Conservation (phyloP, 2,113 vertebrate species). For the Ciconia stormi region DNA sequence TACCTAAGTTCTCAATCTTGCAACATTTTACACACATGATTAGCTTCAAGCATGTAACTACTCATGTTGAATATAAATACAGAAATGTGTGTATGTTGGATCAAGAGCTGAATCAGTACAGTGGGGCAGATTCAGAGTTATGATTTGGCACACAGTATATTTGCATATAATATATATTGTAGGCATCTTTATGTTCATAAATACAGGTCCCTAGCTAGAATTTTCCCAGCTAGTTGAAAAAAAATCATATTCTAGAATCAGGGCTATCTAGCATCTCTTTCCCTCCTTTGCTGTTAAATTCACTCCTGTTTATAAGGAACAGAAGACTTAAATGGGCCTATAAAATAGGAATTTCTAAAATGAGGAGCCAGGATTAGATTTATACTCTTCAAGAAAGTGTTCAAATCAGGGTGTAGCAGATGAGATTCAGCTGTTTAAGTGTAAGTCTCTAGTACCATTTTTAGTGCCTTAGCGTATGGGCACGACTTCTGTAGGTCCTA, state of each 20-base stretch:
- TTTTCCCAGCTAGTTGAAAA: background rate
- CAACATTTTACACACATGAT: background rate
- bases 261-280: accelerated
- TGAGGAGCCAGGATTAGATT: background rate
- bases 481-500: background rate
- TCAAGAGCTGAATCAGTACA: background rate
- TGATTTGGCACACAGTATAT: background rate
- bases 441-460: background rate
- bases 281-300: background rate
- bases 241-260: background rate
- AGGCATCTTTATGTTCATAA: background rate
- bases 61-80: background rate
- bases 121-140: background rate
- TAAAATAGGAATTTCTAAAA: background rate
- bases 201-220: background rate
- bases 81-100: background rate
- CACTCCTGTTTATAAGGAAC: background rate
- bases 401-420: background rate
- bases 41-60: background rate
- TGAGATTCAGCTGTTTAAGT: background rate
- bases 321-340: background rate
- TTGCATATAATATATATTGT: background rate
- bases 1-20: background rate
- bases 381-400: background rate
- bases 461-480: background rate